These are phyloP conservation scores for Drosophila kambysellisi DNA, from an alignment of 2,888 invertebrate genomes.

Conservation along the genomic window DNA sequence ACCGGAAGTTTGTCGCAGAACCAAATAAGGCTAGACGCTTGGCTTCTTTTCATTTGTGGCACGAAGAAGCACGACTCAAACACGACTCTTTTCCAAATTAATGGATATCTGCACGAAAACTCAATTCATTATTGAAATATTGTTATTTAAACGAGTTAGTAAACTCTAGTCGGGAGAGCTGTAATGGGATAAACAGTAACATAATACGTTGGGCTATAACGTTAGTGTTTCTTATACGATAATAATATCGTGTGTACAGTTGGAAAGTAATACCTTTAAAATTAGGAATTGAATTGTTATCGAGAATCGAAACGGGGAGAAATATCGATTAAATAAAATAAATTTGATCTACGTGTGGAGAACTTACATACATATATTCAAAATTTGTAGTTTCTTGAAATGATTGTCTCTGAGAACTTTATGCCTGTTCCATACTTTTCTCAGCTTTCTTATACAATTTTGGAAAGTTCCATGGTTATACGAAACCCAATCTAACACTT, in stretches of 20 bases:
- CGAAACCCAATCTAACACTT: not conserved
- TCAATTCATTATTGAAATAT: not conserved
- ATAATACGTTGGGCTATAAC: too few relatives aligned
- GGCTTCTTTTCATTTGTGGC: conserved; percentile 8
- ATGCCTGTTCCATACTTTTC: not conserved
- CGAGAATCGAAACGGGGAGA: not conserved
- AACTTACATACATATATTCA: not conserved
- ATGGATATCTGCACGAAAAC: not conserved
- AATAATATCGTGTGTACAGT: not conserved
- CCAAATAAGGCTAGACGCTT: not conserved
- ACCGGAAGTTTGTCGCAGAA: conserved; percentile 34
- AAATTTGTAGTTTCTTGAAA: too few relatives aligned
- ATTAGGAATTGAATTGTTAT: not conserved
- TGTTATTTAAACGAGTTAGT: not conserved
- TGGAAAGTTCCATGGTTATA: not conserved
- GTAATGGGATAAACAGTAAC: not conserved
- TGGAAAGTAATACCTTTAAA: not conserved
- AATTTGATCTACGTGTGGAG: not conserved
- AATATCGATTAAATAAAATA: not conserved
- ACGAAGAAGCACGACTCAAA: not conserved
- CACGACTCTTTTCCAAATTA: not conserved
- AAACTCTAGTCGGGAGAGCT: not conserved
- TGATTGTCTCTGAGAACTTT: not conserved
- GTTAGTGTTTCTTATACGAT: not conserved
- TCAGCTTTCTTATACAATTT: not conserved